phyloP scores from a whole-genome alignment of 2,888 invertebrate species.

The Cerceris ruficornis region DNA sequence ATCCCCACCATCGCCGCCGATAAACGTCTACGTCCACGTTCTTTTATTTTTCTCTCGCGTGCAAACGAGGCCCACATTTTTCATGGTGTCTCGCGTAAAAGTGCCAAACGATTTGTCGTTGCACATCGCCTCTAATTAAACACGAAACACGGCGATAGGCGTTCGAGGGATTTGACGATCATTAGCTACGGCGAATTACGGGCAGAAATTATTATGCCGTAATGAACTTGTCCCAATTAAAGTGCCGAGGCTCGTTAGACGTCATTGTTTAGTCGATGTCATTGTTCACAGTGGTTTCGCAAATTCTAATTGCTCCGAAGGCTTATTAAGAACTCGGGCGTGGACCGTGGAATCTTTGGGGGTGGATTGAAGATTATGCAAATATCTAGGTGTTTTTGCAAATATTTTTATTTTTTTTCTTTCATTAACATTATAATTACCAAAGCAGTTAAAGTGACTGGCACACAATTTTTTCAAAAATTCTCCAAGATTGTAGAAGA shows the following conservation, averaged over 20 bases:
- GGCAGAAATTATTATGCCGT: conserved; percentile 34
- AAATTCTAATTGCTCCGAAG: conserved; percentile 43
- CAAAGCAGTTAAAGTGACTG: too few species aligned
- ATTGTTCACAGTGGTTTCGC: conserved; percentile 53
- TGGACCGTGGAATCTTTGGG: conserved; percentile 38
- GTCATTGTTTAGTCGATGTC: conserved; percentile 42
- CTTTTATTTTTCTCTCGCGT: too few species aligned
- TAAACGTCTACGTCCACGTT: conserved; percentile 1
- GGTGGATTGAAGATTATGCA: conserved; percentile 18
- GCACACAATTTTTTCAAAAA: too few species aligned
- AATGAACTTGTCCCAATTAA: conserved; percentile 58
- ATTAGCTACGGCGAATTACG: conserved; percentile 13
- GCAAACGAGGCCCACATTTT: too few species aligned
- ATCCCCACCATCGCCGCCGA: conserved; percentile 28
- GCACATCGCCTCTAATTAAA: too few species aligned
- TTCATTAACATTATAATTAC: too few species aligned
- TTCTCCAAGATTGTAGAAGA: too few species aligned
- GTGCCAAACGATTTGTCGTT: too few species aligned
- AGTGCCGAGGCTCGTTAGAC: conserved; percentile 37
- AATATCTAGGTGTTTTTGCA: background rate
- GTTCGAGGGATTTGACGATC: background rate
- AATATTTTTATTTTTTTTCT: background rate
- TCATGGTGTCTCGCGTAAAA: too few species aligned
- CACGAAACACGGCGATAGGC: background rate
- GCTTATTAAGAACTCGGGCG: conserved; percentile 49